A percentile compares a stretch with the other conserved stretches of the same genome.
Evolutionary conservation across 2,113 vertebrate genomes (phyloP).

Genomic region (Plecturocebus donacophilus): DNA sequence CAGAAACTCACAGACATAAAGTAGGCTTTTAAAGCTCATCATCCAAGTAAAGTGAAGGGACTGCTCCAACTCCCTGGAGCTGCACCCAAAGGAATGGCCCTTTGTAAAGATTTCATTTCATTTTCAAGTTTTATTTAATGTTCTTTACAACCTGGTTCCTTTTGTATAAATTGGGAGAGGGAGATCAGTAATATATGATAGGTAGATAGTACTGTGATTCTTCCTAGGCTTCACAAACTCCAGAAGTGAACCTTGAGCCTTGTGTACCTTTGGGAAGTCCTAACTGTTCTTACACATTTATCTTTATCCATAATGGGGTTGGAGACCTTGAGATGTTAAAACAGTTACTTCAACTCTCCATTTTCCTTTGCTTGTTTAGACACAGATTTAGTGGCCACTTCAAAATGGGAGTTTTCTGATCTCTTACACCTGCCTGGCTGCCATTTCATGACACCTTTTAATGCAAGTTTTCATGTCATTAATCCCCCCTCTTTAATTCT

Average conservation of each 20-base stretch:
- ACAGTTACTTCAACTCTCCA: not conserved
- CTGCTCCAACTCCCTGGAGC: not conserved
- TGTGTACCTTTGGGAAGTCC: not conserved
- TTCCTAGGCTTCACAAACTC: not conserved
- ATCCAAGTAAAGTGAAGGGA: not conserved
- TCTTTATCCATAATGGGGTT: not conserved
- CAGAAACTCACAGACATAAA: not conserved
- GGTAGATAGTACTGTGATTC: not conserved
- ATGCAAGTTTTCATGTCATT: constrained; percentile 47
- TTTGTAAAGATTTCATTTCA: not conserved
- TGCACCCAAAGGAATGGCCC: not conserved
- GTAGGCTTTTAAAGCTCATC: not conserved
- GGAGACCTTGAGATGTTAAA: constrained; percentile 10
- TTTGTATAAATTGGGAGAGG: not conserved
- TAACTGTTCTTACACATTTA: not conserved
- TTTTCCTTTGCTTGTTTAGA: constrained; percentile 30
- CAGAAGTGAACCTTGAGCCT: not conserved
- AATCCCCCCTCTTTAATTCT: constrained; percentile 59
- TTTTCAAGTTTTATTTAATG: not conserved
- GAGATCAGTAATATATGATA: not conserved
- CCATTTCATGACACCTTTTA: constrained; percentile 38
- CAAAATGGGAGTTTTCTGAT: constrained; percentile 39
- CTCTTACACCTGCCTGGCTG: not conserved
- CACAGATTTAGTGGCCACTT: not conserved
- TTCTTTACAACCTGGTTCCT: not conserved